Evolutionary conservation across 2,113 vertebrate species (phyloP).

Genomic region (Silurus meridionalis): DNA sequence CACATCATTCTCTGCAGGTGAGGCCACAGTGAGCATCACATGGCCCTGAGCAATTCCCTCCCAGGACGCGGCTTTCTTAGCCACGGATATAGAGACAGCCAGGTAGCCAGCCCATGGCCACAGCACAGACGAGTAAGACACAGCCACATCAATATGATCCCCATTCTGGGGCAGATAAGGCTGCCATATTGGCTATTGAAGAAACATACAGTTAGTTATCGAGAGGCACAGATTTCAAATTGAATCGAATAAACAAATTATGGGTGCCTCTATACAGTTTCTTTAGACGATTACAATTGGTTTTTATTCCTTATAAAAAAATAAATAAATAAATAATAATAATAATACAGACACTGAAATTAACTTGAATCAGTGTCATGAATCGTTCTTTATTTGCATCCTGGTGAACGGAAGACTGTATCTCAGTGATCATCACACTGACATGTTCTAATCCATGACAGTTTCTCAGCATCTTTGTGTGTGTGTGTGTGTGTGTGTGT

Average conservation of each 20-base stretch:
- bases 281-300: neutral
- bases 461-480: neutral
- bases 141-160: slow-evolving; percentile 92
- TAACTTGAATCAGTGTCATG: neutral
- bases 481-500: neutral
- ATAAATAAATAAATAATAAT: neutral
- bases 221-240: neutral
- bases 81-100: slow-evolving; percentile 95
- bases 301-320: neutral
- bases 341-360: neutral
- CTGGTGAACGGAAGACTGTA: neutral
- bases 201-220: neutral
- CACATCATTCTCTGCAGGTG: slow-evolving; percentile 88
- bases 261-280: neutral
- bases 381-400: too few relatives aligned
- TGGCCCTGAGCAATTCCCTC: slow-evolving; percentile 95
- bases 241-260: neutral
- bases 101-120: slow-evolving; percentile 98
- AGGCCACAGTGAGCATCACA: slow-evolving; percentile 91
- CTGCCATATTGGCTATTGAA: slow-evolving; percentile 91
- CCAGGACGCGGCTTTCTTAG: slow-evolving; percentile 96
- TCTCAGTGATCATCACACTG: neutral
- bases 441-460: neutral
- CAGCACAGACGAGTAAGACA: slow-evolving; percentile 90
- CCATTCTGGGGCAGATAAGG: slow-evolving; percentile 97